Conservation (phyloP, 2,888 invertebrate genomes). For the Leptopterna dolabrata region DNA sequence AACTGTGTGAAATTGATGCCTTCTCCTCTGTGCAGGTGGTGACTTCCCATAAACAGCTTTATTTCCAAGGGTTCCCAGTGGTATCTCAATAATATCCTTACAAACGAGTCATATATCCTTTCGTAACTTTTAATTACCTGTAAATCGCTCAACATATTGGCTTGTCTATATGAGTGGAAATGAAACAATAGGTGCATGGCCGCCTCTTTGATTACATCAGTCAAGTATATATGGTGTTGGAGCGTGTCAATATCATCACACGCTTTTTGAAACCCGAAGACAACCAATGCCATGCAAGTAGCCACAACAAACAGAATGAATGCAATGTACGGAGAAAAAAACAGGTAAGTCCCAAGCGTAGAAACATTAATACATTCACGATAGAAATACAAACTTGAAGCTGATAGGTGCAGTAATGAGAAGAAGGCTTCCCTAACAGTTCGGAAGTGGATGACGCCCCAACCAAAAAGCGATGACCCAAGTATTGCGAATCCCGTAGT, state of each 20-base stretch:
- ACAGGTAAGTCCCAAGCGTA: background rate
- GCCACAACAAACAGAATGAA: background rate
- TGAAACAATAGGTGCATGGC: background rate
- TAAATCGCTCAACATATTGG: background rate
- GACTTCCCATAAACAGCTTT: background rate
- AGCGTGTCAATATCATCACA: background rate
- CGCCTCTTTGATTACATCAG: background rate
- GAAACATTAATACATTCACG: background rate
- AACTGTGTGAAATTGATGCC: background rate
- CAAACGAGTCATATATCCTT: background rate
- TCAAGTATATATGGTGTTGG: background rate
- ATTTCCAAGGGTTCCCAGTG: background rate
- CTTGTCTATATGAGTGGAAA: background rate
- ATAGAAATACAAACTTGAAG: background rate
- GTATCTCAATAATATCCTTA: background rate
- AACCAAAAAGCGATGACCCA: background rate
- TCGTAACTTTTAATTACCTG: background rate
- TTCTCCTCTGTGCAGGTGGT: background rate
- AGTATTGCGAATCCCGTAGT: background rate
- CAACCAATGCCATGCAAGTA: background rate
- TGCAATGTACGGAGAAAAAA: background rate
- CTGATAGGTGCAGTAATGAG: background rate
- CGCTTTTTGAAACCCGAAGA: constrained; percentile 1
- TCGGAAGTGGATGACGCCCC: background rate
- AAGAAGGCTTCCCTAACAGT: background rate